Base-by-base conservation (phyloP, 2,797 vertebrate genomes). In the Podarcis lilfordi region DNA sequence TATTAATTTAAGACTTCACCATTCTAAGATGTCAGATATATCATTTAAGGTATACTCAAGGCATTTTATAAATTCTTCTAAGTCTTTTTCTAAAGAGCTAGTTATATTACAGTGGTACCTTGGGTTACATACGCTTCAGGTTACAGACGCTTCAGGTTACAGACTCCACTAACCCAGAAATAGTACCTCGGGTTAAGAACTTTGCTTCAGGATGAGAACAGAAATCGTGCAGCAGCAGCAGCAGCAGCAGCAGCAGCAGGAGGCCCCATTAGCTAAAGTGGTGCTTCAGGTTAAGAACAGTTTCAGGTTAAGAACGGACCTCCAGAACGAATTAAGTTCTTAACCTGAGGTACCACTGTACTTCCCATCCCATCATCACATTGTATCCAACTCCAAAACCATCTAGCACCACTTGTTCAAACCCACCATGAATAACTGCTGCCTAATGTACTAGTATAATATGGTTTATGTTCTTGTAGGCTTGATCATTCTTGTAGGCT, bases 361-460 rank as follows among this genome's bases (percentile, higher is more conserved):
- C 81, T 77, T 29, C 83, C 72, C 61, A 76, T 3, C 82, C 61
- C 85, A 1, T 10, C 35, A n/a, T 86, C 90, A 71, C 4, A 7
- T 89, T 88, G 87, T 93, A 90, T 86, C 81, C 89, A 71, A 13
- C 50, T 83, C 80, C 82, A 89, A 93, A 90, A 19, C 88, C 82
- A 23, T 90, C 84, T 68, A 59, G 75, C n/a, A 64, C 66, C 27
- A 76, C 79, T 59, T 55, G 83, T 32, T 72, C 74, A 91, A 90
- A 86, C 25, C 85, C 91, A 86, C 81, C 86, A 76, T 78, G 72
- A 75, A 78, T 40, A 88, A 85, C 29, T 80, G 84, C 29, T 92
- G 78, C 5, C 11, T 76, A 89, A 76, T 1, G 29, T 90, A 69
- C 69, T 81, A 55, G 74, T 0, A 77, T 69, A 86, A 89, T 88